phyloP scores from a whole-genome alignment of 2,888 invertebrate species.

The Phortica okadai region DNA sequence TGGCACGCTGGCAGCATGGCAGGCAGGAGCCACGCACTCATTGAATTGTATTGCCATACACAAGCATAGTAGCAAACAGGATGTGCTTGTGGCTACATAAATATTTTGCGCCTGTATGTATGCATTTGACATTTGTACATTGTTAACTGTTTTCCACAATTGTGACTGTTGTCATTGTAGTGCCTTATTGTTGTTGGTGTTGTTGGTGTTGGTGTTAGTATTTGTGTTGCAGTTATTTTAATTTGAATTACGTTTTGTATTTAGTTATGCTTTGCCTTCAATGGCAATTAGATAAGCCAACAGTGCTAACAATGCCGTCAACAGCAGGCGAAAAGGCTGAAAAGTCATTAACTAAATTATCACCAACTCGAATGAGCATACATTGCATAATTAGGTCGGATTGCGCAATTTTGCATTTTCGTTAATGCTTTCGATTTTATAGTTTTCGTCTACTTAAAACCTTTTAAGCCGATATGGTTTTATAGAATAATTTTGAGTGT shows the following conservation, averaged over 20 bases:
- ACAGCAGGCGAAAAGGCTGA: not conserved
- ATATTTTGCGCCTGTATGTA: constrained; percentile 25
- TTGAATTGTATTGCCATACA: not conserved
- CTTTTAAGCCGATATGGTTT: not conserved
- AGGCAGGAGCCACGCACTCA: not conserved
- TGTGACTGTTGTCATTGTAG: not conserved
- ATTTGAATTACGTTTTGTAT: constrained; percentile 10
- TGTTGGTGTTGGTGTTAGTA: not conserved
- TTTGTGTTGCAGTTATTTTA: not conserved
- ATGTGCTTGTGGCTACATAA: constrained; percentile 17
- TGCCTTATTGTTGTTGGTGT: not conserved
- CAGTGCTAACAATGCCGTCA: constrained; percentile 12
- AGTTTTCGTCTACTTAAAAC: not conserved
- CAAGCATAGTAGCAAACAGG: not conserved
- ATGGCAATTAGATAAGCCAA: constrained; percentile 30
- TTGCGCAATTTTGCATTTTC: not conserved
- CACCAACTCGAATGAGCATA: not conserved
- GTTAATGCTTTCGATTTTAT: not conserved
- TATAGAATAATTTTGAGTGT: not conserved
- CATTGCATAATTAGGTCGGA: constrained; percentile 4
- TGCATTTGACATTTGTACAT: constrained; percentile 31
- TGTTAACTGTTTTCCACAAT: constrained; percentile 14
- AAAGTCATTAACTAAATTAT: not conserved
- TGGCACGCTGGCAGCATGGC: not conserved
- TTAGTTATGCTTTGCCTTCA: constrained; percentile 14